These are phyloP conservation scores for Drosophila kambysellisi DNA, from an alignment of 2,888 invertebrate genomes.

Conservation along the genomic window DNA sequence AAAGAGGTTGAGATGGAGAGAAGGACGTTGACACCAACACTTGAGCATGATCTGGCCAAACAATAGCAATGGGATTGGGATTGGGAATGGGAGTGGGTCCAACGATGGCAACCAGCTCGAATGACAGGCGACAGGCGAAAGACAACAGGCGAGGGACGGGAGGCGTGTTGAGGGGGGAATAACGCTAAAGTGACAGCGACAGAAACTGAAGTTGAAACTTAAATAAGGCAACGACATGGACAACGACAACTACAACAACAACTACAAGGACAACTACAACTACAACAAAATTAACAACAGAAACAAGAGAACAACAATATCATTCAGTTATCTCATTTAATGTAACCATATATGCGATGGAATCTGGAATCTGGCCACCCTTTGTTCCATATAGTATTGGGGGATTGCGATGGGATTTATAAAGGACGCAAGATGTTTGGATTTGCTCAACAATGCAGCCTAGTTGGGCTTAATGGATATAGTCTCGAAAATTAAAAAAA, in stretches of 20 bases:
- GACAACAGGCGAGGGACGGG: conserved; percentile 28
- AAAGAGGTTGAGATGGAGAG: neutral
- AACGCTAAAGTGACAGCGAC: conserved; percentile 24
- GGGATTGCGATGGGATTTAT: neutral
- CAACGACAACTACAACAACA: neutral
- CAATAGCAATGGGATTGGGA: conserved; percentile 28
- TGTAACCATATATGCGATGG: conserved; percentile 56
- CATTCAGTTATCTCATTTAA: conserved; percentile 42
- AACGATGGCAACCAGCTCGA: conserved; percentile 27
- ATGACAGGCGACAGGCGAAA: conserved; percentile 35
- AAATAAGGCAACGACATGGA: conserved; percentile 52
- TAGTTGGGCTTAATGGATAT: neutral
- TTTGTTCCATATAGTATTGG: neutral
- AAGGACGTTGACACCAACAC: conserved; percentile 40
- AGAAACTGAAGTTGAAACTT: conserved; percentile 64
- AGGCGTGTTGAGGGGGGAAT: neutral
- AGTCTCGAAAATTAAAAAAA: neutral
- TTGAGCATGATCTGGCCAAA: conserved; percentile 49
- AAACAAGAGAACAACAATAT: neutral
- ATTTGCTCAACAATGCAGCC: neutral
- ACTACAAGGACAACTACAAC: neutral
- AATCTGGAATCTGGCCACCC: neutral
- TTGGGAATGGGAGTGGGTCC: neutral
- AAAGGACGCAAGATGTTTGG: neutral
- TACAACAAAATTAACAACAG: neutral